phyloP scores from a whole-genome alignment of 2,797 vertebrate genomes.

The Acrossocheilus wenchowensis region DNA sequence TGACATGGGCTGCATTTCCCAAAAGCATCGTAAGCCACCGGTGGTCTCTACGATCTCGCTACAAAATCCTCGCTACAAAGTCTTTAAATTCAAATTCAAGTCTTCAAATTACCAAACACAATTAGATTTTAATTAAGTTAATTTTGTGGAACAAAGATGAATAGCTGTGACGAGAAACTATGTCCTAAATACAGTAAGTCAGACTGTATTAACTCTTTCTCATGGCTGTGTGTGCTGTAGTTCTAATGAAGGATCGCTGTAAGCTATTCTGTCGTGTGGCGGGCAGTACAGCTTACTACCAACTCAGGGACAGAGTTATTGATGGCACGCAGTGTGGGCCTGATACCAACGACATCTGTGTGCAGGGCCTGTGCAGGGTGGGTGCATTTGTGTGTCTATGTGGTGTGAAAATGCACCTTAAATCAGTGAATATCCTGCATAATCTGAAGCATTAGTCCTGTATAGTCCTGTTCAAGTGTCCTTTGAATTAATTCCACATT shows the following conservation, averaged over 20 bases:
- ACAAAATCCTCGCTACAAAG: neutral
- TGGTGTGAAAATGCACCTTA: neutral
- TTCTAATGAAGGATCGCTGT: constrained; percentile 98
- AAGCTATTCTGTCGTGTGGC: constrained; percentile 98
- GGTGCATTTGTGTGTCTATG: constrained; percentile 52
- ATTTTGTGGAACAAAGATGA: neutral
- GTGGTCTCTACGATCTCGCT: neutral
- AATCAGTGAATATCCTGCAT: neutral
- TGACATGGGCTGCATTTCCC: neutral
- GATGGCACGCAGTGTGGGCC: constrained; percentile 96
- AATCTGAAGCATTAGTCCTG: neutral
- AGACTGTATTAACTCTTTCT: constrained; percentile 5
- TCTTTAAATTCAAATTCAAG: neutral
- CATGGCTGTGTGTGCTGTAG: constrained; percentile 69
- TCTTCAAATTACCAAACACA: neutral
- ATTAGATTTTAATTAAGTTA: constrained; percentile 12
- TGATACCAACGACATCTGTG: constrained; percentile 97
- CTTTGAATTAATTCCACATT: constrained; percentile 36
- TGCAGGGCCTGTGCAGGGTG: constrained; percentile 98
- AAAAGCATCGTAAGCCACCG: neutral
- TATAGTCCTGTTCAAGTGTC: neutral
- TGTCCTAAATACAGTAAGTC: constrained; percentile 16
- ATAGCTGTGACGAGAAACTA: neutral
- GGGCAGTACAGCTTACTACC: constrained; percentile 95
- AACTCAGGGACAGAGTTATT: constrained; percentile 95